Percentiles rank a stretch among this genome's conserved stretches.
Conservation (phyloP, 2,797 vertebrate genomes). For the Micropoecilia bifurca region DNA sequence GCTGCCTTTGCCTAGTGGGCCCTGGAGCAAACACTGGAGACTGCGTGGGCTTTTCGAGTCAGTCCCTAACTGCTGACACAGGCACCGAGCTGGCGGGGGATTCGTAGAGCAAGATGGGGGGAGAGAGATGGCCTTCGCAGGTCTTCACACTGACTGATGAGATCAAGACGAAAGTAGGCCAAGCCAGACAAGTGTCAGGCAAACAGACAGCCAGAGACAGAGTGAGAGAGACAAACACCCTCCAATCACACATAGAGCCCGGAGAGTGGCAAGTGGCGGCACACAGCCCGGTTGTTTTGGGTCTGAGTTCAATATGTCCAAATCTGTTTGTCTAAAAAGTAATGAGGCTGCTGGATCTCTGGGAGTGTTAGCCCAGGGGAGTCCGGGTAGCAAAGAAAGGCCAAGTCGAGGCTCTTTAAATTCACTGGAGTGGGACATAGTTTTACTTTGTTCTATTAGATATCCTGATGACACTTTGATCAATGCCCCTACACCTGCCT, state of each 20-base stretch:
- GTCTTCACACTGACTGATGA: constrained; percentile 78
- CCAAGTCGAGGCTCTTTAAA: constrained; percentile 53
- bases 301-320: constrained; percentile 73
- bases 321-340: constrained; percentile 76
- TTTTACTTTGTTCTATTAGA: constrained; percentile 61
- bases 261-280: constrained; percentile 43
- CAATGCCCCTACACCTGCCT: constrained; percentile 61
- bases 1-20: constrained; percentile 62
- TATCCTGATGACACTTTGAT: constrained; percentile 73
- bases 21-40: constrained; percentile 57
- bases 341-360: constrained; percentile 62
- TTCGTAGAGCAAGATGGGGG: constrained; percentile 60
- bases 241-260: constrained; percentile 59
- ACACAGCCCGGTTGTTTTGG: constrained; percentile 60
- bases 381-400: constrained; percentile 35
- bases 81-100: constrained; percentile 68
- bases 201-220: constrained; percentile 65
- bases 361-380: constrained; percentile 53
- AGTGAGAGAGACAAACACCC: constrained; percentile 67
- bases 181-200: constrained; percentile 75
- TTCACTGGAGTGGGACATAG: constrained; percentile 59
- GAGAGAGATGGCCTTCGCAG: constrained; percentile 78
- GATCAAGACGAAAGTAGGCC: constrained; percentile 78
- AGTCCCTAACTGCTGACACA: constrained; percentile 77
- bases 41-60: constrained; percentile 65